phyloP scores from a whole-genome alignment of 2,113 vertebrate genomes.

The Podocnemis expansa region DNA sequence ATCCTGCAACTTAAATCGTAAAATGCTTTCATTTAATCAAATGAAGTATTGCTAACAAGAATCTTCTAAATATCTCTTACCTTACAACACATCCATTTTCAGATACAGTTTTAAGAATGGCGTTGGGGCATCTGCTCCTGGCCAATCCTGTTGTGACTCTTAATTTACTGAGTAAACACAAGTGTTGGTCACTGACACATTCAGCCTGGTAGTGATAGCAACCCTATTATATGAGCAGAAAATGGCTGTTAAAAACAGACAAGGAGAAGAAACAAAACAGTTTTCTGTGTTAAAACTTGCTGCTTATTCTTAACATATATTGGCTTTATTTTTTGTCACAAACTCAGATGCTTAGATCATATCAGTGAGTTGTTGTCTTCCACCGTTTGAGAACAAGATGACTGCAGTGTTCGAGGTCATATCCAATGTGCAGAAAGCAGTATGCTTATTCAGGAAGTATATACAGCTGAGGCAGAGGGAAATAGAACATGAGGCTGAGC shows the following conservation, averaged over 20 bases:
- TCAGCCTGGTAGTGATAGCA: not conserved
- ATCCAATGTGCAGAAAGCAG: not conserved
- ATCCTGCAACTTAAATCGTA: not conserved
- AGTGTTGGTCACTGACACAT: not conserved
- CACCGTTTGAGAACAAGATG: not conserved
- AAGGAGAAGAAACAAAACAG: not conserved
- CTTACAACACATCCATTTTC: not conserved
- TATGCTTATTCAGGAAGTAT: not conserved
- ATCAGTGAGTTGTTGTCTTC: not conserved
- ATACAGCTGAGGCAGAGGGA: not conserved
- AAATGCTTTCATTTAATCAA: not conserved
- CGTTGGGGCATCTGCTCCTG: not conserved
- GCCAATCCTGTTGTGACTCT: not conserved
- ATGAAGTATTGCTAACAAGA: not conserved
- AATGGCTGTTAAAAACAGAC: not conserved
- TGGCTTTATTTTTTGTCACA: not conserved
- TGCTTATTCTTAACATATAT: not conserved
- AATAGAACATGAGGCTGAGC: not conserved
- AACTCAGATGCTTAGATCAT: not conserved
- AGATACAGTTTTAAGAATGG: not conserved
- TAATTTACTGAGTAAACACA: not conserved
- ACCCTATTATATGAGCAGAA: too few species aligned
- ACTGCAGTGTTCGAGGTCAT: not conserved
- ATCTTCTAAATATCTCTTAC: not conserved
- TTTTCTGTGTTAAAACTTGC: not conserved